phyloP scores from a whole-genome alignment of 1,140 invertebrate species.

The Euschistus heros region DNA sequence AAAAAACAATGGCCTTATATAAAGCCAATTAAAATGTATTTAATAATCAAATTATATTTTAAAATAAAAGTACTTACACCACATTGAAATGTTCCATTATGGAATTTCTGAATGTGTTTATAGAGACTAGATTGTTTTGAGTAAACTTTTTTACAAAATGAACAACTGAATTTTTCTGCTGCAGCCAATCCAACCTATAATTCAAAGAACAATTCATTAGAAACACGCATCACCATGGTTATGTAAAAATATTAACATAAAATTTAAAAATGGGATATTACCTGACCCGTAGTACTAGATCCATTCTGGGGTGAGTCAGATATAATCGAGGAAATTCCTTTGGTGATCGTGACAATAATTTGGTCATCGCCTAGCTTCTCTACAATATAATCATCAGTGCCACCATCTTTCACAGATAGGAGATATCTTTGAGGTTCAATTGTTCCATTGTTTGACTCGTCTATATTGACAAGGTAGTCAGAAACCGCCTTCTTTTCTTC shows the following conservation, averaged over 20 bases:
- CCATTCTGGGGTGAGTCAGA: background rate
- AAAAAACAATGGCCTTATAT: background rate
- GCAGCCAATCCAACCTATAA: background rate
- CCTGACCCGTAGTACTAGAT: background rate
- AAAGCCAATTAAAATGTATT: background rate
- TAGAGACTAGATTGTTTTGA: background rate
- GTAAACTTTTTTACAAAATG: slow-evolving; percentile 7
- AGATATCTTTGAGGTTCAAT: background rate
- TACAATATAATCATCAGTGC: background rate
- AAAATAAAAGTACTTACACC: background rate
- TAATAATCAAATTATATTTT: background rate
- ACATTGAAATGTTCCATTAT: background rate
- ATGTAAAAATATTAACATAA: background rate
- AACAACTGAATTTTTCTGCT: background rate
- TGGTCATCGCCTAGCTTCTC: background rate
- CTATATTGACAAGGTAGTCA: background rate
- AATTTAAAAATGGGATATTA: no score
- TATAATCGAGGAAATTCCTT: background rate
- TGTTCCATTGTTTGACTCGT: background rate
- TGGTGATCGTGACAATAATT: background rate
- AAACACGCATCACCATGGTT: background rate
- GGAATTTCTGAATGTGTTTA: slow-evolving; percentile 11
- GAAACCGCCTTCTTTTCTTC: no score
- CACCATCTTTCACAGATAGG: background rate
- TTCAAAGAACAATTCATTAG: background rate